Percentiles rank a stretch among this genome's conserved stretches.
phyloP scores from a whole-genome alignment of 37 sponge, comb jelly and placozoan species.

The Diacarnus erythraeanus region DNA sequence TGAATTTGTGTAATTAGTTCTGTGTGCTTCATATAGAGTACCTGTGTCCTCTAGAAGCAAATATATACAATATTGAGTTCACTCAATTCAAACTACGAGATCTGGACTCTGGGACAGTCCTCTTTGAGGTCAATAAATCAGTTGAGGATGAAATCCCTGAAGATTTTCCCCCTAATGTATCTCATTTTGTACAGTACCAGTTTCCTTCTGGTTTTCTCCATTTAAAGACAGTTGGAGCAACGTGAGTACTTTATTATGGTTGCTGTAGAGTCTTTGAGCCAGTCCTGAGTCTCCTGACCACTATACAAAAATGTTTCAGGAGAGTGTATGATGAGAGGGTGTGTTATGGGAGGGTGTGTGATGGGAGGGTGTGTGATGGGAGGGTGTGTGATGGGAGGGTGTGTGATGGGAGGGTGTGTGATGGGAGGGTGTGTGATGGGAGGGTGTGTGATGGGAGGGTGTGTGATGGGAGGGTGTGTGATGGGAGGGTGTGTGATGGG shows the following conservation, averaged over 20 bases:
- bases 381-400: too few species aligned
- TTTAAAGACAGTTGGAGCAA: slow-evolving; percentile 87
- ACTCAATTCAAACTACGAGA: slow-evolving; percentile 86
- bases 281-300: too few species aligned
- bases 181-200: slow-evolving; percentile 84
- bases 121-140: slow-evolving; percentile 88
- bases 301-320: too few species aligned
- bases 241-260: slow-evolving; percentile 66
- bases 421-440: too few species aligned
- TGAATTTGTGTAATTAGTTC: background rate
- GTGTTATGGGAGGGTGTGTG: too few species aligned
- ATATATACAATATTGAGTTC: slow-evolving; percentile 82
- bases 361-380: too few species aligned
- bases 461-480: too few species aligned
- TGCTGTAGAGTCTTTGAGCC: background rate
- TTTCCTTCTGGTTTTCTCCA: slow-evolving; percentile 89
- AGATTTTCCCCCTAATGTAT: slow-evolving; percentile 28
- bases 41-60: slow-evolving; percentile 79
- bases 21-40: slow-evolving; percentile 57
- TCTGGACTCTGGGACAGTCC: slow-evolving; percentile 64
- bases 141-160: slow-evolving; percentile 32
- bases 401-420: too few species aligned
- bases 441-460: too few species aligned
- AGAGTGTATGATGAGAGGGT: too few species aligned
- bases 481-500: too few species aligned